These are phyloP conservation scores for Charanyca ferruginea DNA, from an alignment of 2,888 invertebrate species.

Conservation along the genomic window DNA sequence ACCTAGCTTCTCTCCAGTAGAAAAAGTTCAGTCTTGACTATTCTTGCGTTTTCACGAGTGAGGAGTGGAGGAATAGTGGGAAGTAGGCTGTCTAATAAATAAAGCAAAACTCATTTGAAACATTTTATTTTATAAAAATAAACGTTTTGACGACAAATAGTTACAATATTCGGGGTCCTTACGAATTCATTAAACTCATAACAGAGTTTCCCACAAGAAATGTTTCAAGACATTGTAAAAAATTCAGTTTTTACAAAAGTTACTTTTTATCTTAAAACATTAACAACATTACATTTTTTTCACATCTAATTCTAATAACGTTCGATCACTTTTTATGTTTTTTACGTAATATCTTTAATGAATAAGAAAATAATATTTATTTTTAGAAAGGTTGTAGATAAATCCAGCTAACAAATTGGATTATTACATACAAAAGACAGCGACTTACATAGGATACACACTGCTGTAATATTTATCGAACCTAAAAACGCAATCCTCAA, in stretches of 20 bases:
- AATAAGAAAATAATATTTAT: constrained; percentile 86
- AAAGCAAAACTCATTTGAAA: constrained; percentile 78
- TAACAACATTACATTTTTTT: constrained; percentile 91
- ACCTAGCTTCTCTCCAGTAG: no score
- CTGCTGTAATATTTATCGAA: constrained; percentile 50
- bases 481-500: constrained; percentile 38
- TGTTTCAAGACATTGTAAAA: constrained; percentile 94
- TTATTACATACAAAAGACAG: constrained; percentile 41
- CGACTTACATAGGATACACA: constrained; percentile 48
- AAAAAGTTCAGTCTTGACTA: no score
- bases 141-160: constrained; percentile 92
- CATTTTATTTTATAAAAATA: constrained; percentile 92
- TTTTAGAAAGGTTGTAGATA: constrained; percentile 44
- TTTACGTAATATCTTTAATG: constrained; percentile 79
- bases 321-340: constrained; percentile 85
- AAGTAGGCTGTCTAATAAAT: constrained; percentile 47
- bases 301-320: constrained; percentile 91
- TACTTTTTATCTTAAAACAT: constrained; percentile 92
- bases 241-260: constrained; percentile 93
- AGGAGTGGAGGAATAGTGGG: neutral
- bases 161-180: constrained; percentile 91
- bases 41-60: neutral
- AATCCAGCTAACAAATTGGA: constrained; percentile 45
- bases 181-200: constrained; percentile 84
- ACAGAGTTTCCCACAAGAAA: constrained; percentile 87